phyloP scores from a whole-genome alignment of 2,797 vertebrate genomes.

The Periparus ater region DNA sequence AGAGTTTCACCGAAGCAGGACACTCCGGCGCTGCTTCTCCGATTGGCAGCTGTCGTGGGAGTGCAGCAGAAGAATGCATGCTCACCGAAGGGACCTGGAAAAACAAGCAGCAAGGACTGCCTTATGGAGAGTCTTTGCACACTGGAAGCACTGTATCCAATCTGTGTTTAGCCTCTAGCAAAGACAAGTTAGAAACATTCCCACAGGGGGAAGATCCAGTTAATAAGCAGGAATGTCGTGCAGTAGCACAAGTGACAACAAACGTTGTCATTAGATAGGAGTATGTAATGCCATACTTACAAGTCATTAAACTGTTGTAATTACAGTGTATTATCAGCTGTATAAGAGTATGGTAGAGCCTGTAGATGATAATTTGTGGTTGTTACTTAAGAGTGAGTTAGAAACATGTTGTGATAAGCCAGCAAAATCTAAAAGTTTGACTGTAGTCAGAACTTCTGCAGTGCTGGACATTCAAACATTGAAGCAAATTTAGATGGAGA shows the following conservation, averaged over 20 bases:
- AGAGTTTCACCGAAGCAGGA: background rate
- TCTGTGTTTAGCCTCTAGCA: background rate
- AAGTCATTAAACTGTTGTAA: background rate
- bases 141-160: slow-evolving; percentile 91
- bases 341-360: background rate
- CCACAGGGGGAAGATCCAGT: fast-evolving
- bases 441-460: background rate
- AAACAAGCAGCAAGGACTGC: slow-evolving; percentile 64
- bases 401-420: background rate
- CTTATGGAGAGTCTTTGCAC: slow-evolving; percentile 70
- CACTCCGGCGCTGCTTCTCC: slow-evolving; percentile 71
- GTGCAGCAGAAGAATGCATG: slow-evolving; percentile 53
- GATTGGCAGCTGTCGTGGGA: slow-evolving; percentile 76
- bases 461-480: background rate
- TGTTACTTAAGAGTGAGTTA: background rate
- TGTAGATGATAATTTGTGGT: background rate
- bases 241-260: background rate
- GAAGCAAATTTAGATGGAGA: background rate
- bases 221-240: background rate
- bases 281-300: background rate
- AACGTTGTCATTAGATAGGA: background rate
- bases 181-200: background rate
- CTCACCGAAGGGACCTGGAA: slow-evolving; percentile 47
- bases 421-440: background rate
- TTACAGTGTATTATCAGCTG: background rate